Evolutionary conservation across 2,113 vertebrate genomes (phyloP).

Genomic region (Naja naja): DNA sequence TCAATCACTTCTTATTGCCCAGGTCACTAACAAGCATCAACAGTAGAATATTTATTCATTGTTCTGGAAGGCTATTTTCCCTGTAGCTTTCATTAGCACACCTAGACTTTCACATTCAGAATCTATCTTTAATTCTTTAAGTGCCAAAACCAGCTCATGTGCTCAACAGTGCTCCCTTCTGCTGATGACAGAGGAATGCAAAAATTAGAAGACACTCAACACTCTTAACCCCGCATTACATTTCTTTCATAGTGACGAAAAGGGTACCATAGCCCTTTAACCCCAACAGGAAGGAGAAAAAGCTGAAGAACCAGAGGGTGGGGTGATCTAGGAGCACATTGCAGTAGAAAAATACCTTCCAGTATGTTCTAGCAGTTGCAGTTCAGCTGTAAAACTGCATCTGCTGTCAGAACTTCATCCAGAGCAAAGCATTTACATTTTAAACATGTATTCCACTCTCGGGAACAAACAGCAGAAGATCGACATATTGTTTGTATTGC

Average conservation of each 20-base stretch:
- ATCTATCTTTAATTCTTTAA: neutral
- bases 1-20: slow-evolving; percentile 17
- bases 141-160: neutral
- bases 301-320: neutral
- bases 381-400: neutral
- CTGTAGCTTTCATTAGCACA: neutral
- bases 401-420: neutral
- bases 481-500: neutral
- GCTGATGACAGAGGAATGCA: neutral
- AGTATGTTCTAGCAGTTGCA: neutral
- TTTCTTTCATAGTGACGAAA: neutral
- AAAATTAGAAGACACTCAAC: neutral
- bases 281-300: neutral
- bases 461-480: neutral
- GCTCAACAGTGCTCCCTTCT: neutral
- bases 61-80: neutral
- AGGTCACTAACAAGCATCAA: slow-evolving; percentile 33
- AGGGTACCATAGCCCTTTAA: neutral
- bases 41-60: slow-evolving; percentile 13
- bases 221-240: neutral
- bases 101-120: neutral
- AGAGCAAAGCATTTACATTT: neutral
- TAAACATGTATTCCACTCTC: neutral
- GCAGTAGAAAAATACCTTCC: neutral
- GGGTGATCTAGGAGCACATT: neutral